Evolutionary conservation across 2,888 invertebrate species (phyloP).

Genomic region (Melanargia galathea): DNA sequence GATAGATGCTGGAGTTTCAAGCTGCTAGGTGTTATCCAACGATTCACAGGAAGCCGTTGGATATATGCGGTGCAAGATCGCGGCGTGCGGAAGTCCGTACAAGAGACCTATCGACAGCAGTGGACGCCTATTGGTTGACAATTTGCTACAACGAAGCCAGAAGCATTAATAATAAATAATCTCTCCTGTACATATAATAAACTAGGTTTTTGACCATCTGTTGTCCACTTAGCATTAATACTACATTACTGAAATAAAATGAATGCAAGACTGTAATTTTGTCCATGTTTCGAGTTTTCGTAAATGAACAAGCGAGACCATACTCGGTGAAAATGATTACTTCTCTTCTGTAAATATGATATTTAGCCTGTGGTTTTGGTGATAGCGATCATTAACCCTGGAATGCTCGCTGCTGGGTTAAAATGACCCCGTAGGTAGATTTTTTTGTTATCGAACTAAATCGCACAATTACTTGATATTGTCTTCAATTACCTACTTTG

Average conservation of each 20-base stretch:
- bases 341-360: constrained; percentile 34
- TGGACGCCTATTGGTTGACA: too few relatives aligned
- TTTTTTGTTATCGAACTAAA: background rate
- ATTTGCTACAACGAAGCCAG: background rate
- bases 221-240: constrained; percentile 32
- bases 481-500: too few relatives aligned
- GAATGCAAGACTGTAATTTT: constrained; percentile 6
- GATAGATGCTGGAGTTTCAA: too few relatives aligned
- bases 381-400: constrained; percentile 41
- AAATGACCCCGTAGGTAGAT: background rate
- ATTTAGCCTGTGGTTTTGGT: constrained; percentile 36
- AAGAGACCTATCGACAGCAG: too few relatives aligned
- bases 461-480: too few relatives aligned
- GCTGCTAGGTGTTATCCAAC: too few relatives aligned
- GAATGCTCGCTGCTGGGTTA: background rate
- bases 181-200: constrained; percentile 12
- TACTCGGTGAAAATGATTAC: constrained; percentile 25
- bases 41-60: too few relatives aligned
- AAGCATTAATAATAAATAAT: background rate
- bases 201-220: constrained; percentile 29
- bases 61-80: too few relatives aligned
- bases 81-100: too few relatives aligned
- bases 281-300: constrained; percentile 14
- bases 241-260: constrained; percentile 13
- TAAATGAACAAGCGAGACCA: background rate